Conservation (phyloP, 1,140 invertebrate genomes). For the Antheraea mylitta region DNA sequence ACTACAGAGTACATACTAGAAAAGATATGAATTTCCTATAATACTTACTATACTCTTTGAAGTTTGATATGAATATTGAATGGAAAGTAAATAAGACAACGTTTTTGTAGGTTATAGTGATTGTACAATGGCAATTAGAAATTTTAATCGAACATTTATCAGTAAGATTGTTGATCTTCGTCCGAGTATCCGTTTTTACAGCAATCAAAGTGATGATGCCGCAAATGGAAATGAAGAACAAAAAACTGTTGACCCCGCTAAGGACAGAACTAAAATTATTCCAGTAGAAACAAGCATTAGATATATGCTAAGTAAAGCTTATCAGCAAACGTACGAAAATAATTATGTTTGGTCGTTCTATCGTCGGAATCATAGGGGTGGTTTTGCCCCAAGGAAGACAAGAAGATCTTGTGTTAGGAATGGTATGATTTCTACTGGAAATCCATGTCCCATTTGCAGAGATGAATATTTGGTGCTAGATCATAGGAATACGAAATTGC, state of each 20-base stretch:
- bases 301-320: slow-evolving; percentile 92
- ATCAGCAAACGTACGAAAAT: slow-evolving; percentile 89
- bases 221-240: slow-evolving; percentile 44
- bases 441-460: slow-evolving; percentile 96
- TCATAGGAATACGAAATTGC: slow-evolving; percentile 88
- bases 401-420: slow-evolving; percentile 90
- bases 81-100: no score
- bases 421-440: slow-evolving; percentile 87
- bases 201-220: slow-evolving; percentile 44
- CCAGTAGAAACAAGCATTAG: slow-evolving; percentile 91
- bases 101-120: background rate
- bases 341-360: slow-evolving; percentile 92
- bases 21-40: no score
- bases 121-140: slow-evolving; percentile 41
- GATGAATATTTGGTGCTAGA: slow-evolving; percentile 96
- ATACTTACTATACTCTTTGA: no score
- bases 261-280: slow-evolving; percentile 85
- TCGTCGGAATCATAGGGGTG: slow-evolving; percentile 92
- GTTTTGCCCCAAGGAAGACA: slow-evolving; percentile 86
- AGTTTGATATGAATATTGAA: no score
- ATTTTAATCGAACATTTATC: slow-evolving; percentile 45
- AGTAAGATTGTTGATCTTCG: slow-evolving; percentile 48
- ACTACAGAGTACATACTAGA: no score
- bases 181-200: slow-evolving; percentile 43
- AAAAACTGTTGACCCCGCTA: slow-evolving; percentile 69